These are phyloP conservation scores for Canis aureus DNA, from an alignment of 2,113 vertebrate genomes.

Conservation along the genomic window DNA sequence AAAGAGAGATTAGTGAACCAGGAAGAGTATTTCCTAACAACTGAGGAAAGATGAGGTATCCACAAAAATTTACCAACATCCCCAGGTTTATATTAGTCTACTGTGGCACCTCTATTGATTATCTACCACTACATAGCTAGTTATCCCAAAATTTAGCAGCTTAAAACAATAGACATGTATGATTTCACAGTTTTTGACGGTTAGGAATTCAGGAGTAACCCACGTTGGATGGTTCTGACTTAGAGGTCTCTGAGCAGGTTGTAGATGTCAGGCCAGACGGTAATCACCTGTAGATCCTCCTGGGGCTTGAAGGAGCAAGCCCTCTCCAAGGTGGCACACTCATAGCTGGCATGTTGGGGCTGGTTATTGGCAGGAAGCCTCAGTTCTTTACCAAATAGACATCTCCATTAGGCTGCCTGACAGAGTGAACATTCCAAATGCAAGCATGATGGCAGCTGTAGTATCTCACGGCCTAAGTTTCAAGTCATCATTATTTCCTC, in stretches of 20 bases:
- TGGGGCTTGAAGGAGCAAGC: background rate
- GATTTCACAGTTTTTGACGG: background rate
- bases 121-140: background rate
- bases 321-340: background rate
- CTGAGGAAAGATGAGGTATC: background rate
- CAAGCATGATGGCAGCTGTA: background rate
- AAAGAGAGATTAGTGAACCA: background rate
- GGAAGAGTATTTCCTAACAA: background rate
- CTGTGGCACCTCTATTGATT: background rate
- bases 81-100: background rate
- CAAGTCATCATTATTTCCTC: background rate
- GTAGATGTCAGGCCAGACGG: background rate
- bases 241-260: background rate
- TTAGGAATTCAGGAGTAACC: background rate
- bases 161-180: background rate
- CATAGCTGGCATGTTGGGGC: background rate
- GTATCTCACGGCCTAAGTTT: background rate
- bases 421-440: background rate
- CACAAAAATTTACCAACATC: background rate
- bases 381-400: background rate
- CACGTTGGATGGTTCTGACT: background rate
- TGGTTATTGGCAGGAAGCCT: background rate
- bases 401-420: background rate
- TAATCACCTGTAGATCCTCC: background rate
- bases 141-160: background rate